Base-by-base conservation (phyloP, 2,113 vertebrate species). In the Symphodus melops region DNA sequence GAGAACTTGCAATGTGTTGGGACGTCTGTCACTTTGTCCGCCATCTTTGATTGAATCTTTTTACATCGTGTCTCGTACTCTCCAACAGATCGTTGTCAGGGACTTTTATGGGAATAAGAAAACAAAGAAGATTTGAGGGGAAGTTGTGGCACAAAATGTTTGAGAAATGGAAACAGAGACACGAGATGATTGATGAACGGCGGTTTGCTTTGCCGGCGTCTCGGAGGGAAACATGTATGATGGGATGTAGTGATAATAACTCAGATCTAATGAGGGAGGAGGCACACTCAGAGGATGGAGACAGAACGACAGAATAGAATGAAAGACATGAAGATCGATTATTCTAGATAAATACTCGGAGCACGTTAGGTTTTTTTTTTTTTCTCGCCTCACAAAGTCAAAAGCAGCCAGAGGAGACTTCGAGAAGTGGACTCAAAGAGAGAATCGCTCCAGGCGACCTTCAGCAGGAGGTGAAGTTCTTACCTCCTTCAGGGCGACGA, bases 401-500 rank as follows among this genome's bases (percentile, higher is more conserved):
- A 33, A 21, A 23, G 23, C 20, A 59, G 23, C 39, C 8, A 52
- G 33, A n/a, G 23, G 51, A 21, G 16, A 46, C n/a, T 36, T 54
- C n/a, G 3, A 10, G 49, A 63, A 25, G 21, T 14, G 16, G 42
- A 52, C 33, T 53, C 54, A 61, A 70, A 44, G 21, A 13, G 12
- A 21, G 37, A 55, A 25, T 39, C 2, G 1, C 20, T 39, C 0
- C 56, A 12, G 54, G 13, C 9, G 44, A 52, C 57, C 42, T 59
- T 63, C 19, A 37, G 21, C 4, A 4, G 25, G 28, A 33, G 28
- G 3, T 54, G 1, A 20, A 0, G 9, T 53, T 54, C 87, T 84
- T 92, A 97, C 97, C 97, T 99, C 97, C 83, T 97, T 96, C 68
- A 99, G 85, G 0, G 97, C 96, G 86, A 99, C 73, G 52, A 98